These are phyloP conservation scores for Bradynema listronoti DNA, from an alignment of 1,140 invertebrate species.

Conservation along the genomic window DNA sequence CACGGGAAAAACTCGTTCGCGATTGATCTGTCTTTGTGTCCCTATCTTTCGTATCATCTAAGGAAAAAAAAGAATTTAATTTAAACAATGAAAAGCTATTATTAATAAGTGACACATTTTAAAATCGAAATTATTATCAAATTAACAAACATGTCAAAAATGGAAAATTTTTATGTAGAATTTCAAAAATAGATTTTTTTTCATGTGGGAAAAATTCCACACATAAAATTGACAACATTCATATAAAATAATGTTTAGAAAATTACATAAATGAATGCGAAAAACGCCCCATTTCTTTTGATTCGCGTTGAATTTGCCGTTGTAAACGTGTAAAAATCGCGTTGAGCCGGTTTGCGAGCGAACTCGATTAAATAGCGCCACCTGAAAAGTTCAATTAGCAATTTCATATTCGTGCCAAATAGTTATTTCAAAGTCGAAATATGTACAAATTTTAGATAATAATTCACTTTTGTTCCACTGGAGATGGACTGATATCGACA, in stretches of 20 bases:
- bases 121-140: background rate
- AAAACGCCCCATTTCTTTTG: conserved; percentile 99
- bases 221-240: too few relatives aligned
- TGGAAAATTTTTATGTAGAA: background rate
- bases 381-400: conserved; percentile 64
- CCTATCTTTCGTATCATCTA: too few relatives aligned
- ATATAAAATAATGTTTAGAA: too few relatives aligned
- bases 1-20: too few relatives aligned
- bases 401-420: too few relatives aligned
- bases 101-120: background rate
- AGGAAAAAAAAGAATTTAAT: too few relatives aligned
- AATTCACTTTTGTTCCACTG: conserved; percentile 85
- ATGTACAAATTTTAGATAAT: background rate
- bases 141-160: background rate
- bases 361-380: conserved; percentile 88
- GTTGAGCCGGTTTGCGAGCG: conserved; percentile 97
- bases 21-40: too few relatives aligned
- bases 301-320: conserved; percentile 96
- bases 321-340: conserved; percentile 94
- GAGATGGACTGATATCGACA: conserved; percentile 83
- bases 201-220: too few relatives aligned
- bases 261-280: conserved; percentile 76
- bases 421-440: too few relatives aligned
- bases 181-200: background rate
- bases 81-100: background rate